Conservation (phyloP, 2,888 invertebrate genomes). For the Hirtodrosophila cameraria region DNA sequence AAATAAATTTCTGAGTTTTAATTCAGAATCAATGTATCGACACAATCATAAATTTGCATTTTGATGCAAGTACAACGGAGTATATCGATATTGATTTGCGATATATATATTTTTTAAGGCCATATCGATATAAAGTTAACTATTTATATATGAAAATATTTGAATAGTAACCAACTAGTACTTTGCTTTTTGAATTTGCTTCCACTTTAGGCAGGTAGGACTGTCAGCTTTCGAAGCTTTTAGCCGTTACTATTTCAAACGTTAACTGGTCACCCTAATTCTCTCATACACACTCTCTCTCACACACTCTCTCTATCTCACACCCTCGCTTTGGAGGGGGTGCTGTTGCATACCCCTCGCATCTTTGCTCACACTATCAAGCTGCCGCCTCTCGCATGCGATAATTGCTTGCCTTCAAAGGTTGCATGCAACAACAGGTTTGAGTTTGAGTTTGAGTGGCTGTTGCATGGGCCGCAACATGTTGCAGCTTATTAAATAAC, state of each 20-base stretch:
- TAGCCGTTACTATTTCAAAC: slow-evolving; percentile 22
- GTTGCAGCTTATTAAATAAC: slow-evolving; percentile 52
- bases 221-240: slow-evolving; percentile 26
- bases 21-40: too few species aligned
- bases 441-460: slow-evolving; percentile 67
- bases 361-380: background rate
- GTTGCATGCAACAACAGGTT: slow-evolving; percentile 71
- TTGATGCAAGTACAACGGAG: too few species aligned
- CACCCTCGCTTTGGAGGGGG: slow-evolving; percentile 20
- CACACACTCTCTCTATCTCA: background rate
- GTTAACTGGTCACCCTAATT: slow-evolving; percentile 44
- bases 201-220: background rate
- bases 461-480: slow-evolving; percentile 53
- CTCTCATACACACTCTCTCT: background rate
- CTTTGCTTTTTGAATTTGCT: background rate
- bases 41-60: too few species aligned
- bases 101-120: too few species aligned
- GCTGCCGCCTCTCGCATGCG: slow-evolving; percentile 59
- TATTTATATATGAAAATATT: too few species aligned
- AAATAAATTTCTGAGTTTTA: too few species aligned
- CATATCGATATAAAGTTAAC: too few species aligned
- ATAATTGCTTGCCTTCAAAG: slow-evolving; percentile 24
- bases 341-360: slow-evolving; percentile 42
- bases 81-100: too few species aligned
- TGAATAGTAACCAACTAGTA: too few species aligned